Evolutionary conservation across 1,140 invertebrate genomes (phyloP).

Genomic region (Meloidogyne chitwoodi): DNA sequence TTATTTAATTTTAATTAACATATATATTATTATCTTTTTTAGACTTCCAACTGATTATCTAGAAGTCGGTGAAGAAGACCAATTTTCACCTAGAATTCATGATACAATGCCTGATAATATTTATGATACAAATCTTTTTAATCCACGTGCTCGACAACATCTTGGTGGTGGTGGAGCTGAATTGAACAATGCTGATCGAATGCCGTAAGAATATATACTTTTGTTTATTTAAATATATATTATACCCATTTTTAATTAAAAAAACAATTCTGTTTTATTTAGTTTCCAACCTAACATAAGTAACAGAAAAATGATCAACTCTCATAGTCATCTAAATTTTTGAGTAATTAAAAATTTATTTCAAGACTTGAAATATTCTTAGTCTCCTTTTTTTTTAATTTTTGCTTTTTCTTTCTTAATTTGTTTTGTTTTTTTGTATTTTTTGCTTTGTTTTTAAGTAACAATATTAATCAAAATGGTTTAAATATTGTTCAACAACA

Average conservation of each 20-base stretch:
- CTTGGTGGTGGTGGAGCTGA: neutral
- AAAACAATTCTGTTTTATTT: too few species aligned
- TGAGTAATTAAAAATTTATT: too few species aligned
- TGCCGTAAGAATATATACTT: neutral
- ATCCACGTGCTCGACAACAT: conserved; percentile 30
- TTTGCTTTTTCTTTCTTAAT: neutral
- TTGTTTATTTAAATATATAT: too few species aligned
- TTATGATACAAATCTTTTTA: conserved; percentile 36
- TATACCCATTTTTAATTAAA: too few species aligned
- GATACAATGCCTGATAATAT: conserved; percentile 35
- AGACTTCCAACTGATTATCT: conserved; percentile 30
- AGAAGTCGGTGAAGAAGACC: conserved; percentile 34
- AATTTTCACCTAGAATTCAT: conserved; percentile 29
- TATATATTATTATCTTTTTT: neutral
- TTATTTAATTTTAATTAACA: neutral
- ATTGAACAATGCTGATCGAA: neutral
- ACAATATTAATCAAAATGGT: conserved; percentile 6
- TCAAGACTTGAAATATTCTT: too few species aligned
- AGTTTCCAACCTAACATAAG: too few species aligned
- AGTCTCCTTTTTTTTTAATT: neutral
- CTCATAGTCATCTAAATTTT: too few species aligned
- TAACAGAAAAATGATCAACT: too few species aligned
- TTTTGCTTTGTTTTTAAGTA: neutral
- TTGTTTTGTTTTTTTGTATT: neutral
- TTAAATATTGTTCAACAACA: conserved; percentile 5